Percentiles rank a stretch among this genome's conserved stretches.
Conservation (phyloP, 2,888 invertebrate genomes). For the Rhagophthalmus giganteus region DNA sequence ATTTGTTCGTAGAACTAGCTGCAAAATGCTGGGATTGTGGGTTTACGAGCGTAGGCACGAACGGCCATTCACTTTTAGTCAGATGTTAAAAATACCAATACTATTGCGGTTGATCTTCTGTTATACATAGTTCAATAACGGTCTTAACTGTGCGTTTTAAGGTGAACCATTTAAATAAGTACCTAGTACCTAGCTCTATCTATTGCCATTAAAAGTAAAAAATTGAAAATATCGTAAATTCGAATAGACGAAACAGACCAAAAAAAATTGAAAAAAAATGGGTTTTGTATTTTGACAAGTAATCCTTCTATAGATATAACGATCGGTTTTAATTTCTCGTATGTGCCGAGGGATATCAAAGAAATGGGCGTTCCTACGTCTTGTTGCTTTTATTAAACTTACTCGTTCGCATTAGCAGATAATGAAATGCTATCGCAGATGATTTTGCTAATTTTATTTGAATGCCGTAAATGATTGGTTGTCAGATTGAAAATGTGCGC, state of each 20-base stretch:
- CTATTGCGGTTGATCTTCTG: conserved; percentile 3
- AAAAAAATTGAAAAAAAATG: neutral
- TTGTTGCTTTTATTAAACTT: no score
- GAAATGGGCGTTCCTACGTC: no score
- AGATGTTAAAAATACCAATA: conserved; percentile 5
- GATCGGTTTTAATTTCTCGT: no score
- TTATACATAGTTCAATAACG: conserved; percentile 6
- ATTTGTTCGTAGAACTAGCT: conserved; percentile 4
- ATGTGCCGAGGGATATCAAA: no score
- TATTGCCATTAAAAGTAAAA: no score
- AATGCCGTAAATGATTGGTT: no score
- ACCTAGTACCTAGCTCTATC: neutral
- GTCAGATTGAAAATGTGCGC: no score
- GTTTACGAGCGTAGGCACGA: conserved; percentile 12
- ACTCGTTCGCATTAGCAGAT: no score
- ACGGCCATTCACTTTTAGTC: conserved; percentile 14
- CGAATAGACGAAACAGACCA: neutral
- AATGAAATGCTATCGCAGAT: no score
- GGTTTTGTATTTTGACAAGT: neutral
- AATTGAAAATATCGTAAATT: neutral
- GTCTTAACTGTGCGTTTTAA: neutral
- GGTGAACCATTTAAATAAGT: neutral
- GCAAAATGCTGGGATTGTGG: conserved; percentile 7
- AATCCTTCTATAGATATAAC: neutral
- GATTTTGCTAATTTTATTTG: no score